phyloP scores from a whole-genome alignment of 2,113 vertebrate genomes.

The Aythya baeri region DNA sequence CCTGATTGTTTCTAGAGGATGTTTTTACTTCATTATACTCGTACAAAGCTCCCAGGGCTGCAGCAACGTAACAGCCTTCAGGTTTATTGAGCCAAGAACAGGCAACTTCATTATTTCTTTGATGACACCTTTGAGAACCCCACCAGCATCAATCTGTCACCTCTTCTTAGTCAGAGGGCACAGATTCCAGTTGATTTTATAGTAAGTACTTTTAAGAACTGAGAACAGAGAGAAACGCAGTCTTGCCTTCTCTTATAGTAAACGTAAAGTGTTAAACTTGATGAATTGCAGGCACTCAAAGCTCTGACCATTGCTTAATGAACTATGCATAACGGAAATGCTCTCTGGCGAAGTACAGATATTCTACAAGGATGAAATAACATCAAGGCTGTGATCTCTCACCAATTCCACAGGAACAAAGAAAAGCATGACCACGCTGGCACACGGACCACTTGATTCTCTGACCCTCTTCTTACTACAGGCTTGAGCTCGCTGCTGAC shows the following conservation, averaged over 20 bases:
- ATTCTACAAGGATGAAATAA: neutral
- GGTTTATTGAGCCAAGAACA: neutral
- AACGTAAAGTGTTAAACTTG: neutral
- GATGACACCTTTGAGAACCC: neutral
- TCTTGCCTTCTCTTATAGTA: neutral
- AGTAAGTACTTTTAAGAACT: constrained; percentile 9
- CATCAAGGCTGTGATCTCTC: neutral
- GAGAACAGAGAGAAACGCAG: neutral
- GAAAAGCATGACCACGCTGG: neutral
- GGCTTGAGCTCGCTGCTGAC: neutral
- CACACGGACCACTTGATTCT: neutral
- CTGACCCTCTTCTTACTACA: neutral
- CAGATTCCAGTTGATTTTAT: neutral
- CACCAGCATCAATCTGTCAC: neutral
- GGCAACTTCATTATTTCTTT: neutral
- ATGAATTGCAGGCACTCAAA: neutral
- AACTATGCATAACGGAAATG: neutral
- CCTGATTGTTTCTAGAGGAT: neutral
- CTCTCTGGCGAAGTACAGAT: neutral
- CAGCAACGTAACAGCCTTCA: neutral
- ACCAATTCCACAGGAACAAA: neutral
- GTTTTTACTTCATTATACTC: neutral
- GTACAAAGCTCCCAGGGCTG: neutral
- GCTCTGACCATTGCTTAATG: neutral
- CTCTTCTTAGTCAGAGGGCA: neutral